These are phyloP conservation scores for Aproaerema taeniolella DNA, from an alignment of 2,888 invertebrate species.

Conservation along the genomic window DNA sequence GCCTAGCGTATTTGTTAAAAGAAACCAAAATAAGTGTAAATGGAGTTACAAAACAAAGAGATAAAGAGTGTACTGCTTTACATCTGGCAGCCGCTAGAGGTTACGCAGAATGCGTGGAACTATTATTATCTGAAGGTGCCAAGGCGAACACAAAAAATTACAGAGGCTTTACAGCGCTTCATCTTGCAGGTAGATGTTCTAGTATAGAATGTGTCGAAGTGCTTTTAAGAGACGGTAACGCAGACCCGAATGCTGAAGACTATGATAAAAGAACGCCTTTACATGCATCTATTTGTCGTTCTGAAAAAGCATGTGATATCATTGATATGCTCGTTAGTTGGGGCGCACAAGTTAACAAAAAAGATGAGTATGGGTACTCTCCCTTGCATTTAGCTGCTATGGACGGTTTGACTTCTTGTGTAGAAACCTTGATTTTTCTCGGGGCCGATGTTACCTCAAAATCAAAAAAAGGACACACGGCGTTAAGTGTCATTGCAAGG, in stretches of 20 bases:
- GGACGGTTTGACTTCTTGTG: constrained; percentile 89
- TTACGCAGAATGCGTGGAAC: constrained; percentile 87
- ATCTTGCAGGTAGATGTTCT: constrained; percentile 88
- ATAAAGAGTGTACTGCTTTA: constrained; percentile 86
- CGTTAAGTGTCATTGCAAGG: constrained; percentile 88
- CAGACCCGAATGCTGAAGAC: constrained; percentile 88
- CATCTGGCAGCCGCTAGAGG: constrained; percentile 94
- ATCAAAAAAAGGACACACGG: constrained; percentile 90
- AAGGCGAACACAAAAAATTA: constrained; percentile 85
- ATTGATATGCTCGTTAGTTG: constrained; percentile 86
- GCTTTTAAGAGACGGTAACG: constrained; percentile 84
- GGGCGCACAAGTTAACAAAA: constrained; percentile 89
- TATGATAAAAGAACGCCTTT: constrained; percentile 88
- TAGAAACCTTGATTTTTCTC: constrained; percentile 87
- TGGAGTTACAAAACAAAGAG: constrained; percentile 81
- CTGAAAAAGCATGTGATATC: constrained; percentile 86
- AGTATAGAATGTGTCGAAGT: constrained; percentile 89
- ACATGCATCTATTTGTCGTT: constrained; percentile 88
- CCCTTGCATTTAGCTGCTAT: constrained; percentile 90
- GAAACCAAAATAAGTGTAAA: constrained; percentile 85
- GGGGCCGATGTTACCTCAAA: constrained; percentile 92
- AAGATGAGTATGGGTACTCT: constrained; percentile 90
- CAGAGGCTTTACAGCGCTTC: constrained; percentile 90
- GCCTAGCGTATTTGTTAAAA: constrained; percentile 84
- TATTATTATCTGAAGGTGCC: constrained; percentile 86